Conservation (phyloP, 30 jellyfish, hydroid and myxozoan genomes). For the Pelagia noctiluca region DNA sequence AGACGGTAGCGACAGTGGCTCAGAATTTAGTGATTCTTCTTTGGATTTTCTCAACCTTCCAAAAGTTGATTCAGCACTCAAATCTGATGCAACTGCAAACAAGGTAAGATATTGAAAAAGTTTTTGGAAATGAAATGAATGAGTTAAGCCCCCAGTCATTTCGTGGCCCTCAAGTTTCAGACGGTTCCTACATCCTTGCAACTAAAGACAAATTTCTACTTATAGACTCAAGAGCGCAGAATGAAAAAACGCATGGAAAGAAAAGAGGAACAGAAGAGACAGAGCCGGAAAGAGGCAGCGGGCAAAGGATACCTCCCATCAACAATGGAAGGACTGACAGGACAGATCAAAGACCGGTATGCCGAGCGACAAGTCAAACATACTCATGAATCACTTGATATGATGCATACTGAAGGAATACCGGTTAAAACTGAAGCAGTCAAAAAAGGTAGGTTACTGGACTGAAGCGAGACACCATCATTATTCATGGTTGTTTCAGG, state of each 20-base stretch:
- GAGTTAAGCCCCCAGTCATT: too few relatives aligned
- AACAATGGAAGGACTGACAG: conserved; percentile 62
- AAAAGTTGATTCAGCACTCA: conserved; percentile 12
- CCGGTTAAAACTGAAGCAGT: conserved; percentile 70
- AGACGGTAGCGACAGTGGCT: background rate
- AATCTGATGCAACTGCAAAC: conserved; percentile 36
- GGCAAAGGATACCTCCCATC: conserved; percentile 39
- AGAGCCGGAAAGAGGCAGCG: conserved; percentile 33
- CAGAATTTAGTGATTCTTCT: background rate
- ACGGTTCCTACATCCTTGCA: too few relatives aligned
- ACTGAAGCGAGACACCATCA: background rate
- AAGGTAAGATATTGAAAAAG: conserved; percentile 30
- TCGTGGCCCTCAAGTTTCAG: too few relatives aligned
- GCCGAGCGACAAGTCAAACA: conserved; percentile 44
- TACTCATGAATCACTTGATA: conserved; percentile 31
- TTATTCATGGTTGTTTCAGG: too few relatives aligned
- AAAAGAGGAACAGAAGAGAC: conserved; percentile 25
- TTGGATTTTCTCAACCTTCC: conserved; percentile 36
- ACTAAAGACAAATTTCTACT: background rate
- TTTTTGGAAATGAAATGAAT: too few relatives aligned
- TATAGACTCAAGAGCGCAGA: conserved; percentile 54
- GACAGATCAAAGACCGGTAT: conserved; percentile 50
- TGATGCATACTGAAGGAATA: conserved; percentile 70
- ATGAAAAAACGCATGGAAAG: conserved; percentile 58
- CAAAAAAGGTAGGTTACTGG: conserved; percentile 37